phyloP scores from a whole-genome alignment of 64 coral and sea anemone genomes.

The Stichodactyla helianthus region DNA sequence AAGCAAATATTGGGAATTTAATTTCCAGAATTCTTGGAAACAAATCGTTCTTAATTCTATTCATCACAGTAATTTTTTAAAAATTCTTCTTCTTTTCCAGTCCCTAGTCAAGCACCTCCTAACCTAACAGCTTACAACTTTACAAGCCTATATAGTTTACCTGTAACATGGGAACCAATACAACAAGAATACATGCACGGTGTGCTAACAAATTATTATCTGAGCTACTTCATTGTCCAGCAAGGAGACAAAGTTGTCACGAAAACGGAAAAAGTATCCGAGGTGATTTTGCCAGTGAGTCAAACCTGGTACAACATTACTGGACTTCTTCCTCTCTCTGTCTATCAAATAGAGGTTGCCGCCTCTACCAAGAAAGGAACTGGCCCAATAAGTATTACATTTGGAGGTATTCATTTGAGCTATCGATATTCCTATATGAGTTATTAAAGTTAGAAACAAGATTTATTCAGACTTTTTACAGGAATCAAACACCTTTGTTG shows the following conservation, averaged over 20 bases:
- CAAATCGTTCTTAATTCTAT: too few species aligned
- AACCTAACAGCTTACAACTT: constrained; percentile 24
- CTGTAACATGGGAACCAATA: constrained; percentile 30
- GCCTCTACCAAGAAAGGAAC: constrained; percentile 26
- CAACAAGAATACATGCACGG: constrained; percentile 6
- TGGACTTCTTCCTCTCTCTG: constrained; percentile 10
- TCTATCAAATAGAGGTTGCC: constrained; percentile 37
- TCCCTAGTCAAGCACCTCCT: constrained; percentile 1
- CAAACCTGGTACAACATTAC: constrained; percentile 14
- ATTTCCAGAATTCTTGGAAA: too few species aligned
- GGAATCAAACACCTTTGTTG: too few species aligned
- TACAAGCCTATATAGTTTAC: constrained; percentile 17
- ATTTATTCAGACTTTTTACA: too few species aligned
- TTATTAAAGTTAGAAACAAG: too few species aligned
- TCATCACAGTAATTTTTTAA: not conserved
- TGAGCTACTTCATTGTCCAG: constrained; percentile 3
- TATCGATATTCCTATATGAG: not conserved
- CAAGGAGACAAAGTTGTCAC: constrained; percentile 23
- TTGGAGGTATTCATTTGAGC: constrained; percentile 21
- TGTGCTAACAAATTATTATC: constrained; percentile 19
- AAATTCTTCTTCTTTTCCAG: not conserved
- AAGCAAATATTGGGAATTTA: not conserved
- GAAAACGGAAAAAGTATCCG: not conserved
- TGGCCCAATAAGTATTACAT: constrained; percentile 29
- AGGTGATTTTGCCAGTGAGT: not conserved